Conservation (phyloP, 2,113 vertebrate genomes). For the Taurulus bubalis region DNA sequence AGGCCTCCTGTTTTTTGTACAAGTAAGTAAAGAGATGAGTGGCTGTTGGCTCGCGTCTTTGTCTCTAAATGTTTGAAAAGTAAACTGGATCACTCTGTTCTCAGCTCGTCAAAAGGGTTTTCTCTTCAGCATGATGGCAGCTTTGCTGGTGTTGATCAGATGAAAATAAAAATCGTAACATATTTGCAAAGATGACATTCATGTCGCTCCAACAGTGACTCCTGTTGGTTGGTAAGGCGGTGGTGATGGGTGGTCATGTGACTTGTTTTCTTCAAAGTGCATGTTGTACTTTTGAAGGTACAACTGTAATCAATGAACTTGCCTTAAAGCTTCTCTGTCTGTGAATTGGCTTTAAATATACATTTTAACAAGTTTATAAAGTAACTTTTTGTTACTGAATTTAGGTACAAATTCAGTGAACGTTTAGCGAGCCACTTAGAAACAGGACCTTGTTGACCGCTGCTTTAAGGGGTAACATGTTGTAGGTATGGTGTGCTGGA, state of each 20-base stretch:
- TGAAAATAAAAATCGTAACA: background rate
- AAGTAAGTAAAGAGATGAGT: slow-evolving; percentile 81
- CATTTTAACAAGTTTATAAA: too few relatives aligned
- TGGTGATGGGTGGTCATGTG: background rate
- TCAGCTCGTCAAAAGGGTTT: too few relatives aligned
- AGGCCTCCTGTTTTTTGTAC: slow-evolving; percentile 86
- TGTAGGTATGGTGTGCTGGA: too few relatives aligned
- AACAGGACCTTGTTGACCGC: too few relatives aligned
- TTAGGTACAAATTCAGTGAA: too few relatives aligned
- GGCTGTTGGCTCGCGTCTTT: too few relatives aligned
- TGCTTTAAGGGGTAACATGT: background rate
- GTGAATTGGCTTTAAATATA: too few relatives aligned
- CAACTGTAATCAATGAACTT: background rate
- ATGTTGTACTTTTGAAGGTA: background rate
- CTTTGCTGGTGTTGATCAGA: background rate
- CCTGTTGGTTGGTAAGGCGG: background rate
- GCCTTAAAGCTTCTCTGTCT: background rate
- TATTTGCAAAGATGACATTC: background rate
- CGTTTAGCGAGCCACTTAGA: too few relatives aligned
- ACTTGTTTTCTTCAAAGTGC: background rate
- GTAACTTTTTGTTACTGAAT: too few relatives aligned
- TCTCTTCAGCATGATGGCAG: background rate
- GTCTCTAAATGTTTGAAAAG: too few relatives aligned
- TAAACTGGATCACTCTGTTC: background rate
- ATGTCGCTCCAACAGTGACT: background rate